Base-by-base conservation (phyloP, 2,888 invertebrate species). In the Tortricodes alternella region DNA sequence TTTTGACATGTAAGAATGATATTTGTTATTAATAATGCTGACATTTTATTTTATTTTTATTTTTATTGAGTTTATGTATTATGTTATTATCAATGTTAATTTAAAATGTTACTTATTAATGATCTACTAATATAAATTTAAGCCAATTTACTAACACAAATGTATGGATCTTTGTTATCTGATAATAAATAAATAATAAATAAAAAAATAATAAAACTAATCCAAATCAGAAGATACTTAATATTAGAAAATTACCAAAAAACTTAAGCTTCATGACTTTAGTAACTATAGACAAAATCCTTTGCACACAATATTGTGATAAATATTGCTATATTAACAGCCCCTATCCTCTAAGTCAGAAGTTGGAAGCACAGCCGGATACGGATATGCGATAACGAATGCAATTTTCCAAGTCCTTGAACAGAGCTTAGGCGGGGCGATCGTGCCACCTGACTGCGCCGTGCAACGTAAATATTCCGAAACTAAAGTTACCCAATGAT, bases 301-400 rank as follows among this genome's bases (percentile, higher is more conserved):
- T 11, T 18, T n/a, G 8, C 18, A 7, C 24, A 43, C n/a, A 7
- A 16, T 18, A 29, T 18, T 29, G 24, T 23, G 18, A 41, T 32
- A 55, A 43, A 15, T 48, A 29, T 24, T 35, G 27, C 35, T 55
- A 55, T 46, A 41, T 41, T 43, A 24, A 34, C 19, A 39, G 19
- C n/a, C n/a, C 35, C 8, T 15, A 43, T 55, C 55, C 55, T 21
- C 21, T 38, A 35, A 32, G 34, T 23, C 13, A 59, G 35, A 35
- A 62, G 63, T 60, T 70, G 68, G 72, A 71, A 73, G 78, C 73
- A 72, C 73, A 76, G 68, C 68, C 72, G 76, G 77, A 79, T 77
- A 80, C 83, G 84, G 82, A 83, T 82, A 85, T 79, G 80, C 85
- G 89, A 89, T 89, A 89, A 88, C 89, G 88, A 89, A 89, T 89